Evolutionary conservation across 2,113 vertebrate species (phyloP).

Genomic region (Bombycilla garrulus): DNA sequence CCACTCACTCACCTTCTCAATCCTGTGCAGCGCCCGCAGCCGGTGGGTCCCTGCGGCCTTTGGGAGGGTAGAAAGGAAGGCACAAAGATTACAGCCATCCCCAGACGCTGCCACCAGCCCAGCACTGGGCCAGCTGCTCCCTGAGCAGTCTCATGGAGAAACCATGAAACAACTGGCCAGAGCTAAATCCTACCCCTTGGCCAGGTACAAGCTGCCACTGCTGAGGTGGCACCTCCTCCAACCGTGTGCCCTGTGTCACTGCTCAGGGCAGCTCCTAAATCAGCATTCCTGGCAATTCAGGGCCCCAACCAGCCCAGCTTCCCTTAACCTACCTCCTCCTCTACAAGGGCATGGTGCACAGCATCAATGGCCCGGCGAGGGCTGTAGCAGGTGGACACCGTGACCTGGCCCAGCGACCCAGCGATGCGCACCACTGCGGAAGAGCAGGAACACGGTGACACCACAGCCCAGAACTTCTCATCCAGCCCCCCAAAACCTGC

Average conservation of each 20-base stretch:
- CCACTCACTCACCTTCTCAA: constrained; percentile 81
- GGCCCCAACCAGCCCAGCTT: neutral
- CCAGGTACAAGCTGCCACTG: neutral
- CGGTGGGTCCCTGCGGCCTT: constrained; percentile 80
- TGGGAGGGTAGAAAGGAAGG: constrained; percentile 19
- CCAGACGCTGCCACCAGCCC: fast-evolving
- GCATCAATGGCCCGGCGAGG: constrained; percentile 92
- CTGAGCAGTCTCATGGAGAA: neutral
- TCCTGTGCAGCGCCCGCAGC: constrained; percentile 80
- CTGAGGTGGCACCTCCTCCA: neutral
- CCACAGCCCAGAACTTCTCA: fast-evolving
- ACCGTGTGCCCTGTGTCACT: fast-evolving
- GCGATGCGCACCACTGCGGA: constrained; percentile 88
- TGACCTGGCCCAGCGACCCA: constrained; percentile 92
- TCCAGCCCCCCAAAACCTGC: fast-evolving
- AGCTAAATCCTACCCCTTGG: neutral
- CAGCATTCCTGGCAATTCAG: fast-evolving
- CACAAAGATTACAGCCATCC: neutral
- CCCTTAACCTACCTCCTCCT: constrained; percentile 77
- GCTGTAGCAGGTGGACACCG: constrained; percentile 92
- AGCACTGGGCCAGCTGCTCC: neutral
- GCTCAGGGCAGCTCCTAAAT: neutral
- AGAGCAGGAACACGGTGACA: neutral
- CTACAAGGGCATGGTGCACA: constrained; percentile 77
- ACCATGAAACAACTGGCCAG: fast-evolving